Base-by-base conservation (phyloP, 2,113 vertebrate species). In the Antechinus flavipes region DNA sequence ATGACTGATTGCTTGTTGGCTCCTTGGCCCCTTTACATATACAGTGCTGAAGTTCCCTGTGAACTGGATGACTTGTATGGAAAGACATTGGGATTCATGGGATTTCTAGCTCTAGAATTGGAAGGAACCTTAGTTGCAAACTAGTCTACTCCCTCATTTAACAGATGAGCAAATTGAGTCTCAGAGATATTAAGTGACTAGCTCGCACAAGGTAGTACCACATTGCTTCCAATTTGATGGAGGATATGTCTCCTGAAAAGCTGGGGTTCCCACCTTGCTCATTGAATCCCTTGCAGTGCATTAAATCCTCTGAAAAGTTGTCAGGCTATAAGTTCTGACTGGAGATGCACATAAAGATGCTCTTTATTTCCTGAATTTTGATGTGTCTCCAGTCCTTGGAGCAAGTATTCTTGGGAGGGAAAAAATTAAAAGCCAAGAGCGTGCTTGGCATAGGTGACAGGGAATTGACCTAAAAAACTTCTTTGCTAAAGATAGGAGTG, bases 391-490 rank as follows among this genome's bases (percentile, higher is more conserved):
- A 89, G 30, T 58, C 54, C 90, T 2, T 61, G 11, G 26, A 24
- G 35, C 61, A 61, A 94, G 54, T 35, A 89, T 84, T 94, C 54
- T 94, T 95, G 90, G 95, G 95, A 96, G 94, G 91, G 42, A 94
- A 76, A 94, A 93, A 91, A 92, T 91, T 91, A 96, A 56, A 97
- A 94, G 92, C 24, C 53, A 50, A 35, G 76, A 16, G 8, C 50
- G 53, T 24, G 19, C n/a, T 61, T 68, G 61, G 12, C 30, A 5
- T 76, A 84, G 68, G 50, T 91, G 58, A 42, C 61, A 68, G 89
- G 96, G 84, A 97, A 97, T 96, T 89, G 96, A 95, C 93, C 97
- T 96, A 95, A 54, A 76, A 95, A 30, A 84, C 91, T 95, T 95
- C 93, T 25, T 0, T 3, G 35, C 14, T 0, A 95, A 30, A 89